Base-by-base conservation (phyloP, 2,888 invertebrate species). In the Cephus rjabovi region DNA sequence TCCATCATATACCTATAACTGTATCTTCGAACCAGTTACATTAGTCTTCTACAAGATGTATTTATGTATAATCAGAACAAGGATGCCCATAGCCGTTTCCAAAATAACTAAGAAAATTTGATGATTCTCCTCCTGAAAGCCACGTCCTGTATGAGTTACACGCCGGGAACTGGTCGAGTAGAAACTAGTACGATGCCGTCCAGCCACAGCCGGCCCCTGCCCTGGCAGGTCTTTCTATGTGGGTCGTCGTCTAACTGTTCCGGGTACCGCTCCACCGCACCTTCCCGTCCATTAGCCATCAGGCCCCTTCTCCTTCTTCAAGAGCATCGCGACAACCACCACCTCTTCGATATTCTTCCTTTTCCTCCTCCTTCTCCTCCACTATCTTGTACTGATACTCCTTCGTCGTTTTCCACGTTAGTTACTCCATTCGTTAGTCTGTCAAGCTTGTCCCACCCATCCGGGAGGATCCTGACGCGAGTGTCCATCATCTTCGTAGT, bases 191-290 rank as follows among this genome's bases (percentile, higher is more conserved):
- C 91, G 90, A 86, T 88, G 9, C 23, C 9, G 87, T 87, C 87
- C 89, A 87, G 83, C 86, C 85, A 86, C 87, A 87, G 86, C 83
- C 80, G 85, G 86, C 87, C 84, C 83, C 85, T 76, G 83, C 81
- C 86, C 81, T 23, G 56, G 56, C 23, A 56, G 56, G 56, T 56
- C 56, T 56, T 56, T 56, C 56, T 83, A 91, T 91, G 88, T 91
- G 88, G 91, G 91, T 91, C 91, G 86, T 88, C 90, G 91, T 87
- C 91, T 91, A 91, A 91, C 91, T 91, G 91, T 91, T 91, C 88
- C 88, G 74, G 91, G 90, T 91, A 91, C 91, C 91, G 91, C 91
- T 91, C 88, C 87, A 86, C 85, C 85, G 86, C 78, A 80, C 71
- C 71, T 12, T 75, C 82, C 79, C 75, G 80, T 83, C 82, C 81